Evolutionary conservation across 2,888 invertebrate species (phyloP), one percentile per base, ranked within the genome.

Genomic region (Pristionchus entomophagus): DNA sequence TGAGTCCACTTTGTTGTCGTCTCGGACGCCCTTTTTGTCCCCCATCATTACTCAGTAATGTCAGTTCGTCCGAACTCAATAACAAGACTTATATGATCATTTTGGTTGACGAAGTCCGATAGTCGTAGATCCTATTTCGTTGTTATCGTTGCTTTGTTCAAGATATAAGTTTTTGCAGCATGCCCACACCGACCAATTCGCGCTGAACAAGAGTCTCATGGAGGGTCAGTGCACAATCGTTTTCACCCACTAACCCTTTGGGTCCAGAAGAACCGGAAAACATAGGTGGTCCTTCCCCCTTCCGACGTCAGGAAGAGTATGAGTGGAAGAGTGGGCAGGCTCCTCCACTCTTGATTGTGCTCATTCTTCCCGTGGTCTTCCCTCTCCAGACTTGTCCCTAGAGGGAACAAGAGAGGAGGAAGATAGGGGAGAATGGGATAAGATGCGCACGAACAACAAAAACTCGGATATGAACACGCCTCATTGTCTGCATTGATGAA

Each of bases 301-400:
- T 45, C 14, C 14, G 45, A 14, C 45, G 26, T 51, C 32, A 32
- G 29, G 51, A 51, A 51, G 26, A 41, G 51, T 14, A 32, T 12
- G 49, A 32, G 78, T 22, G 14, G 29, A 29, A 32, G 29, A 17
- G 45, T 8, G 49, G 19, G 51, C 12, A 41, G 73, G n/a, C n/a
- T n/a, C n/a, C n/a, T n/a, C n/a, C n/a, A n/a, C 41, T 73, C 73
- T 73, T 73, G 73, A 73, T 73, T 73, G 73, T 35, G 45, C 41
- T 22, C 65, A 35, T 32, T n/a, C 6, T 41, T 73, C 73, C 73
- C 73, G n/a, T n/a, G n/a, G n/a, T n/a, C n/a, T n/a, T n/a, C n/a
- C n/a, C n/a, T n/a, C n/a, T n/a, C n/a, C n/a, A n/a, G n/a, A n/a
- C n/a, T n/a, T n/a, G n/a, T n/a, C n/a, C n/a, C n/a, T n/a, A n/a